Conservation (phyloP, 2,797 vertebrate genomes). For the Orientallactaga sibirica region DNA sequence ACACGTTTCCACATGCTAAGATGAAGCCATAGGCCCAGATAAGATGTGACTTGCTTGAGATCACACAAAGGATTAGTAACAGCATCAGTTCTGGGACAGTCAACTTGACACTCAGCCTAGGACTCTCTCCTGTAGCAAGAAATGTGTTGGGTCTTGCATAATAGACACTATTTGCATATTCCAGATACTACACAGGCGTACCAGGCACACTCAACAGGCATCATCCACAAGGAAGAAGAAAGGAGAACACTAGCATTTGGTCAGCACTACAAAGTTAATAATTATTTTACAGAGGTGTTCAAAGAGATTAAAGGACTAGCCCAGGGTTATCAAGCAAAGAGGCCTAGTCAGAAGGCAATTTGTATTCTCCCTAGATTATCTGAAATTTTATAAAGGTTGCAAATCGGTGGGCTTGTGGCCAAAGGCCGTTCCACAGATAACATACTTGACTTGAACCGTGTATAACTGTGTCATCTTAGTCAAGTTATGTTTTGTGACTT, state of each 20-base stretch:
- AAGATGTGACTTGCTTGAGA: slow-evolving; percentile 31
- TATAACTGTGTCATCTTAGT: not conserved
- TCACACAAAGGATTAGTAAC: slow-evolving; percentile 15
- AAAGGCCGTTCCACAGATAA: not conserved
- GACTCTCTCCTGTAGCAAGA: not conserved
- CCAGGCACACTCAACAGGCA: not conserved
- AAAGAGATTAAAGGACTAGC: not conserved
- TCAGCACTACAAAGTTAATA: not conserved
- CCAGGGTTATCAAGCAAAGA: slow-evolving; percentile 37
- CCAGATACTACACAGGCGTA: not conserved
- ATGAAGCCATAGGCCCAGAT: not conserved
- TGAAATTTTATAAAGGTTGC: slow-evolving; percentile 41
- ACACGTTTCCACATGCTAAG: slow-evolving; percentile 29
- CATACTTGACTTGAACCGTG: not conserved
- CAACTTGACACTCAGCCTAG: not conserved
- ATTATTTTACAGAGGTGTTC: slow-evolving; percentile 19
- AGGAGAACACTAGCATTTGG: slow-evolving; percentile 41
- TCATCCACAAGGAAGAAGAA: slow-evolving; percentile 19
- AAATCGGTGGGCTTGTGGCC: not conserved
- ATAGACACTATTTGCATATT: slow-evolving; percentile 8
- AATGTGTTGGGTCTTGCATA: slow-evolving; percentile 45
- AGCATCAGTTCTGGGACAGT: not conserved
- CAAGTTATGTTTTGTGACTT: slow-evolving; percentile 44
- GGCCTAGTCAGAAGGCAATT: slow-evolving; percentile 32
- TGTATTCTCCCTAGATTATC: slow-evolving; percentile 5